Evolutionary conservation across 2,888 invertebrate species (phyloP), one percentile per base, ranked within the genome.

Genomic region (Leptinotarsa haldemani): DNA sequence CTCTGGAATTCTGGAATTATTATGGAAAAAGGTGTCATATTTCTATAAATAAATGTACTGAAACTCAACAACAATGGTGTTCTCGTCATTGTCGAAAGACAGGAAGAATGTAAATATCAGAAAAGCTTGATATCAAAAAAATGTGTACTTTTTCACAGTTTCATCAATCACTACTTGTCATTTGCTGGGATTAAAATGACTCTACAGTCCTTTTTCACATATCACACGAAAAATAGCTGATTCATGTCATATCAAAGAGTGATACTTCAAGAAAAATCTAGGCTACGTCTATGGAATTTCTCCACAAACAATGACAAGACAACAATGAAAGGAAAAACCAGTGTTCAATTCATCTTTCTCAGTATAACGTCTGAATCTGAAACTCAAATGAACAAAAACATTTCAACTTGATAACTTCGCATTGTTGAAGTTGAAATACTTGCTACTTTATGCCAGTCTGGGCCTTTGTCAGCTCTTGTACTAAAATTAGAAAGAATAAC

Each of bases 371-470:
- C 78, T 75, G 78, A 80, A 81, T 80, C 77, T 80, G 80, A 79
- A 81, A 81, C 81, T 79, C 78, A 79, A 81, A 80, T 78, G 80
- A 79, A 79, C 80, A 80, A 80, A 80, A 79, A 80, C 80, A 76
- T 74, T 68, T 74, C 72, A 72, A 79, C 70, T 70, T 70, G 69
- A 68, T 68, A 74, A 71, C 74, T 74, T 69, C 61, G 74, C 71
- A 74, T 74, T 74, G 74, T 74, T 74, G 18, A 61, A 74, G 74
- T 63, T 69, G 71, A 71, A 71, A 73, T 74, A 69, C 74, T 74
- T 65, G 68, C 69, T 74, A 74, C 71, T 74, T 61, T 65, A 74
- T 71, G 71, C 65, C 65, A 71, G 56, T 71, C 69, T 69, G 67
- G 48, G 71, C 66, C 69, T 71, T 71, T 72, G 71, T 74, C 61